Evolutionary conservation across 2,888 invertebrate genomes (phyloP), one percentile per base, ranked within the genome.

Genomic region (Eilema caniola): DNA sequence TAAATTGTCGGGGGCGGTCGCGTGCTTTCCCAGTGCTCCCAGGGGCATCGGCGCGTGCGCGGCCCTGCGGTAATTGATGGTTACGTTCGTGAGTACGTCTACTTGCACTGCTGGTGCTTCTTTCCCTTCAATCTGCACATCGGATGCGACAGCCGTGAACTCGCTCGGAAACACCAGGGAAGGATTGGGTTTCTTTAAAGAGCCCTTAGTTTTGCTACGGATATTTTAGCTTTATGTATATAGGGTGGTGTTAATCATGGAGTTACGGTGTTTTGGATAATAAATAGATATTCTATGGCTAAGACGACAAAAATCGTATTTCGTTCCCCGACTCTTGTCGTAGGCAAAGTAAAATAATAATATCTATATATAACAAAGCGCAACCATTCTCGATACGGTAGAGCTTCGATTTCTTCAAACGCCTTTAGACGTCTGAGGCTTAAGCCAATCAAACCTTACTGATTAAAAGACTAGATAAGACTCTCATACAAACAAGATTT

Each of bases 1-100:
- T 91, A 92, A 88, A 93, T 92, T 90, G 91, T 82, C 77, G 84
- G 83, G 92, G 90, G 89, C 71, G 81, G 93, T 87, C 93, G 92
- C 92, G 94, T 93, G 93, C 88, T 66, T 72, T 72, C 69, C 69
- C 82, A 71, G 76, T 72, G 74, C 81, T 93, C 93, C 93, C 93
- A 67, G 67, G 92, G 91, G 94, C 80, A 81, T 72, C 81, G 88
- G 88, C 92, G 93, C 92, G 93, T 92, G 93, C 92, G 89, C 88
- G 62, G 65, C 72, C 80, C 80, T 79, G 78, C 78, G 75, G 86
- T 93, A 93, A 92, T 90, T 92, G 92, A 90, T 89, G 93, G 92
- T 87, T 88, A 84, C 83, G 82, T 76, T 70, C 71, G 69, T 65
- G 67, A 65, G 72, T 63, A 60, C 63, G 56, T 60, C 69, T 66